phyloP scores from a whole-genome alignment of 2,113 vertebrate species.

The Tiliqua scincoides region DNA sequence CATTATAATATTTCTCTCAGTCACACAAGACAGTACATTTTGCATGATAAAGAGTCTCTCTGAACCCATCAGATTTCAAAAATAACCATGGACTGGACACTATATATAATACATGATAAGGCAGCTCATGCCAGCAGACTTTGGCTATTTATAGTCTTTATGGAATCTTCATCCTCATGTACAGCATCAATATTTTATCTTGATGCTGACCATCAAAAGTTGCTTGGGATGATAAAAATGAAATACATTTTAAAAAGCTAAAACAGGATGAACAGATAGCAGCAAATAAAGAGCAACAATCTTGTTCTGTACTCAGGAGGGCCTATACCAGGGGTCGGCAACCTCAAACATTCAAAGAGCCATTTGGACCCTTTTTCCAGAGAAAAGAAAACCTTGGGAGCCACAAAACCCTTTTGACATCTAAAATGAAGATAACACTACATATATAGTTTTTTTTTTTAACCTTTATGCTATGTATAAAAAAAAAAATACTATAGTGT shows the following conservation, averaged over 20 bases:
- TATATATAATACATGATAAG: not conserved
- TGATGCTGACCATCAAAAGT: not conserved
- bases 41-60: not conserved
- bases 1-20: slow-evolving; percentile 9
- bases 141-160: not conserved
- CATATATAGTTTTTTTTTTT: no score
- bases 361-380: no score
- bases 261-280: not conserved
- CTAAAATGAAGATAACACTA: no score
- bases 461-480: no score
- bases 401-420: no score
- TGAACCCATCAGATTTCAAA: not conserved
- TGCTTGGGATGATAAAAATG: not conserved
- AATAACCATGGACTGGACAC: slow-evolving; percentile 15
- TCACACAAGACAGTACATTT: not conserved
- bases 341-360: no score
- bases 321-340: no score
- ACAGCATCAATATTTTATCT: slow-evolving; percentile 8
- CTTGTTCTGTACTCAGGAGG: slow-evolving; percentile 9
- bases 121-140: not conserved
- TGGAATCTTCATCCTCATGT: not conserved
- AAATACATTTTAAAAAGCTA: not conserved
- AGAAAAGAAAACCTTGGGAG: no score
- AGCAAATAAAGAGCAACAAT: not conserved
- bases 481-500: no score